phyloP scores from a whole-genome alignment of 64 coral and sea anemone species.

The Actinia equina region DNA sequence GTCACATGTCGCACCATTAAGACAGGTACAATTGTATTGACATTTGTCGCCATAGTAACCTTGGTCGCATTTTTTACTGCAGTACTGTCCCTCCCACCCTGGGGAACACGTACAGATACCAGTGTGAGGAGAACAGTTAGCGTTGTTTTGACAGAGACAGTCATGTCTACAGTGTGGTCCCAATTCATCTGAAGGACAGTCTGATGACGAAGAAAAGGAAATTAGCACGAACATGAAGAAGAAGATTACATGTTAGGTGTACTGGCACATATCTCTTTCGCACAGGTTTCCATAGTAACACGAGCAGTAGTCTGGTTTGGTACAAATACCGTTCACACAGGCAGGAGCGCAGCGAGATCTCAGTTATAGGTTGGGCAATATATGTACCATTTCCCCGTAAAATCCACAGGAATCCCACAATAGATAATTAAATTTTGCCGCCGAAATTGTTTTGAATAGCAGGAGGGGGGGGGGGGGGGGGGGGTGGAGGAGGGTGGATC shows the following conservation, averaged over 20 bases:
- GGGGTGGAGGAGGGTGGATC: too few relatives aligned
- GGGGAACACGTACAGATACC: slow-evolving; percentile 65
- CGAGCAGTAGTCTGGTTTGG: neutral
- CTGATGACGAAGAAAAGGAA: slow-evolving; percentile 10
- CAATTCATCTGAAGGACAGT: slow-evolving; percentile 69
- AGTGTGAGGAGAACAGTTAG: slow-evolving; percentile 58
- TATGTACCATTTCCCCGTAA: too few relatives aligned
- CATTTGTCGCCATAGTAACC: slow-evolving; percentile 79
- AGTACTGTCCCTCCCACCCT: slow-evolving; percentile 63
- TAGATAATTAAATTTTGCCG: too few relatives aligned
- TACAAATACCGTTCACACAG: neutral
- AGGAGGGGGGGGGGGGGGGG: too few relatives aligned
- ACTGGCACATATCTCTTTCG: neutral
- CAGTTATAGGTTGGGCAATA: too few relatives aligned
- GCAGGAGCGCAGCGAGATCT: neutral
- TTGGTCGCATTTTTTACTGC: slow-evolving; percentile 55
- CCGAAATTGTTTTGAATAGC: too few relatives aligned
- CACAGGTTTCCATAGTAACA: slow-evolving; percentile 11
- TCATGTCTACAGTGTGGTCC: slow-evolving; percentile 65
- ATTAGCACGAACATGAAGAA: neutral
- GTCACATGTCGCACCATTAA: slow-evolving; percentile 62
- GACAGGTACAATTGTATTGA: slow-evolving; percentile 41
- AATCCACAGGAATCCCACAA: too few relatives aligned
- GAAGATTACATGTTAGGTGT: neutral
- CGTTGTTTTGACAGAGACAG: slow-evolving; percentile 65